phyloP scores from a whole-genome alignment of 2,113 vertebrate species.

The Lontra canadensis region DNA sequence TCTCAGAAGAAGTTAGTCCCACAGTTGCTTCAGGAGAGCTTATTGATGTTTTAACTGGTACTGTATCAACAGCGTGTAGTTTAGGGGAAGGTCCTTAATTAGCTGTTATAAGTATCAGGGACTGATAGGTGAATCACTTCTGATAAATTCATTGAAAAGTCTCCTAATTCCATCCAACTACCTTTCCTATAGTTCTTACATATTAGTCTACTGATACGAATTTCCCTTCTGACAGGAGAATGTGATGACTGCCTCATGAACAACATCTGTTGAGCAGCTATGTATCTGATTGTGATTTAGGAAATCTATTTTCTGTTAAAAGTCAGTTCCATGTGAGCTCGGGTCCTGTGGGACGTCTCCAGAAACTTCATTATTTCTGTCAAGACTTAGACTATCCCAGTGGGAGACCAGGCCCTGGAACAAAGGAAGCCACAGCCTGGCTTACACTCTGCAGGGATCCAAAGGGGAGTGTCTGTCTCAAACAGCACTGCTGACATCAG shows the following conservation, averaged over 20 bases:
- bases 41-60: neutral
- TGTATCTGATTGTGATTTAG: neutral
- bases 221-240: neutral
- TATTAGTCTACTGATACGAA: neutral
- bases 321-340: neutral
- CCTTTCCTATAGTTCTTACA: neutral
- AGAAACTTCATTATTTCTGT: neutral
- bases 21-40: neutral
- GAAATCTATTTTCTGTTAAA: neutral
- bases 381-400: neutral
- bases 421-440: neutral
- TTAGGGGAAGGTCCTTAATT: neutral
- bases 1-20: neutral
- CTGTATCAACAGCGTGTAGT: neutral
- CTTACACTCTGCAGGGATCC: neutral
- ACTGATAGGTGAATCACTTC: neutral
- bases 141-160: neutral
- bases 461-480: neutral
- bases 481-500: neutral
- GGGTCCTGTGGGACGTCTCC: neutral
- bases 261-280: neutral
- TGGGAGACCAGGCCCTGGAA: neutral
- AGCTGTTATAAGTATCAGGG: neutral
- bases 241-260: neutral
- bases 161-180: neutral